Evolutionary conservation across 2,113 vertebrate genomes (phyloP).

Genomic region (Cathartes aura): DNA sequence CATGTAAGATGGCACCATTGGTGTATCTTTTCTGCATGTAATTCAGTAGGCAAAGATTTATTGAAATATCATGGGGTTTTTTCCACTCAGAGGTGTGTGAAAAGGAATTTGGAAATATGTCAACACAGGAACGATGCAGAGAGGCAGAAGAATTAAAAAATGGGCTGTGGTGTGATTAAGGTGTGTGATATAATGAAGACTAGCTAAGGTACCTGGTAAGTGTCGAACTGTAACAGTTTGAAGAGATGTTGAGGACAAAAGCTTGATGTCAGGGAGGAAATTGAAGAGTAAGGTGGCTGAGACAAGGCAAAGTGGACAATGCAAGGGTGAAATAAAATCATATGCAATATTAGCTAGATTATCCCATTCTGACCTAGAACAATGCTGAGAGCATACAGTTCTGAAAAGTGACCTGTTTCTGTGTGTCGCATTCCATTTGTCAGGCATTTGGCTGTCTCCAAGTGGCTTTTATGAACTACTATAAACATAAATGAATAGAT

Average conservation of each 20-base stretch:
- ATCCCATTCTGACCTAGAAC: background rate
- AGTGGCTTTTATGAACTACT: background rate
- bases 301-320: background rate
- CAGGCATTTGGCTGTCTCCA: background rate
- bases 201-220: background rate
- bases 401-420: background rate
- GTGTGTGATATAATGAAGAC: background rate
- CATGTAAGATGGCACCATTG: background rate
- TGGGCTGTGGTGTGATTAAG: background rate
- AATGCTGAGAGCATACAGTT: background rate
- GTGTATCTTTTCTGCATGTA: background rate
- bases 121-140: background rate
- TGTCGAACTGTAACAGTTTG: background rate
- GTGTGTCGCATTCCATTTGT: background rate
- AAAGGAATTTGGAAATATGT: background rate
- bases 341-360: background rate
- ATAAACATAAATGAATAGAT: background rate
- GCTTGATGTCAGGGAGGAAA: background rate
- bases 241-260: background rate
- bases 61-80: background rate
- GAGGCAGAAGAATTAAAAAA: background rate
- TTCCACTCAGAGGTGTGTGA: background rate
- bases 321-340: background rate
- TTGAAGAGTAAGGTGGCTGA: background rate
- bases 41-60: background rate